phyloP scores from a whole-genome alignment of 1,140 invertebrate genomes.

The Leptinotarsa lineolata region DNA sequence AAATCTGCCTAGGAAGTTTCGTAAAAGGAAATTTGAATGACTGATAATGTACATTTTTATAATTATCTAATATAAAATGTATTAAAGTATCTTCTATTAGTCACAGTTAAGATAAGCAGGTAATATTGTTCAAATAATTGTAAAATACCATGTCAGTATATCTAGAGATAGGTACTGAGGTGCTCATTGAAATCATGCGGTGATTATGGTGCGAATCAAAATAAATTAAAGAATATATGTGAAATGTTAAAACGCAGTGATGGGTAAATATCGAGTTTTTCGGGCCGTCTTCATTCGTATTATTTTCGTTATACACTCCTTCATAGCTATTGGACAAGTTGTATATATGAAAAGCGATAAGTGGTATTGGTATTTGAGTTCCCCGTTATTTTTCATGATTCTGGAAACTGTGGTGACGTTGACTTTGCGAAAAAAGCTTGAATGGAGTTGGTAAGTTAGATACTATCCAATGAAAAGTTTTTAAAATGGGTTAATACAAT shows the following conservation, averaged over 20 bases:
- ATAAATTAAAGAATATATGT: neutral
- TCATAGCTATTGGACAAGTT: conserved; percentile 7
- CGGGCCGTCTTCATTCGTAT: conserved; percentile 21
- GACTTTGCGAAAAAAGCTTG: conserved; percentile 16
- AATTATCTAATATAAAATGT: neutral
- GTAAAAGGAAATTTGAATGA: conserved; percentile 8
- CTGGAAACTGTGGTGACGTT: conserved; percentile 22
- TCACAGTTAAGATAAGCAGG: conserved; percentile 5
- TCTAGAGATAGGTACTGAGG: neutral
- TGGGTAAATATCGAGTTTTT: conserved; percentile 23
- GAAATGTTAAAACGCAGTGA: neutral
- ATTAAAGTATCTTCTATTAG: neutral
- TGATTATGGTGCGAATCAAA: neutral
- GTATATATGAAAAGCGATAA: conserved; percentile 20
- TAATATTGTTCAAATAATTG: conserved; percentile 17
- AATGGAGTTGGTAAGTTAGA: conserved; percentile 25
- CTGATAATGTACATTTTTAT: neutral
- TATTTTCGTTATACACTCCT: conserved; percentile 20
- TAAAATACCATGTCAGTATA: neutral
- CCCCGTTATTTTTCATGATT: conserved; percentile 21
- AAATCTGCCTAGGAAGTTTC: neutral
- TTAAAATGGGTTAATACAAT: no score
- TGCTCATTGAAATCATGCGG: neutral
- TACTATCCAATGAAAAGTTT: no score
- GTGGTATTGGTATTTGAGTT: conserved; percentile 22